Evolutionary conservation across 2,113 vertebrate genomes (phyloP), one percentile per base, ranked within the genome.

Genomic region (Sylvilagus bachmani): DNA sequence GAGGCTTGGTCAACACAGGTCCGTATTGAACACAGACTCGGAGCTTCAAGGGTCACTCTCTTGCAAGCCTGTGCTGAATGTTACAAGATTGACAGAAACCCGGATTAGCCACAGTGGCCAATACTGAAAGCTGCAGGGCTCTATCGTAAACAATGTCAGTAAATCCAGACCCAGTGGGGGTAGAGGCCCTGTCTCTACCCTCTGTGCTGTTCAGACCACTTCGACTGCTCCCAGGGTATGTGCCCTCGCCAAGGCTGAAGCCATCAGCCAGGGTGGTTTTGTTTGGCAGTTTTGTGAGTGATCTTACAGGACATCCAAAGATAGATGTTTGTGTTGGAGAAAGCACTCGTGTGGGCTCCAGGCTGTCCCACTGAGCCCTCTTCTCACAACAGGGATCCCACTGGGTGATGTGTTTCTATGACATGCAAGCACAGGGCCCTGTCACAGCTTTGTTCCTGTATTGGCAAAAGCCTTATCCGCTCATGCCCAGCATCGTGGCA

Each of bases 291-390:
- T 44, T 49, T 36, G 4, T 49, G 24, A 78, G 13, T 21, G 14
- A 2, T 58, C 55, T 75, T 84, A 38, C 11, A 90, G 87, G 58
- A 13, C 38, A 33, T 67, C 21, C 73, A 85, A 70, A 64, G 74
- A 49, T 58, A 89, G 79, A 70, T 53, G 17, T 94, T 81, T 38
- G 10, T 38, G 24, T 85, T 81, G 33, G 79, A 93, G 67, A 73
- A 90, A 90, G 67, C 71, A 49, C 55, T 73, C 25, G 33, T 69
- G 75, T 88, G 73, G 55, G 36, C 55, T 66, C 36, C 36, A 33
- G 55, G 19, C 33, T 78, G 90, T 33, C 58, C 25, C 62, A 25
- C 80, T 38, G 10, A 85, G 51, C 17, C 22, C 36, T 36, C 25
- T 5, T 89, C 53, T 89, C 49, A 62, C 6, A 22, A 7, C 61